Percentiles rank a stretch among this genome's conserved stretches.
These are phyloP conservation scores for Corythoichthys haematopterus DNA, from an alignment of 2,113 vertebrate genomes.

Conservation along the genomic window DNA sequence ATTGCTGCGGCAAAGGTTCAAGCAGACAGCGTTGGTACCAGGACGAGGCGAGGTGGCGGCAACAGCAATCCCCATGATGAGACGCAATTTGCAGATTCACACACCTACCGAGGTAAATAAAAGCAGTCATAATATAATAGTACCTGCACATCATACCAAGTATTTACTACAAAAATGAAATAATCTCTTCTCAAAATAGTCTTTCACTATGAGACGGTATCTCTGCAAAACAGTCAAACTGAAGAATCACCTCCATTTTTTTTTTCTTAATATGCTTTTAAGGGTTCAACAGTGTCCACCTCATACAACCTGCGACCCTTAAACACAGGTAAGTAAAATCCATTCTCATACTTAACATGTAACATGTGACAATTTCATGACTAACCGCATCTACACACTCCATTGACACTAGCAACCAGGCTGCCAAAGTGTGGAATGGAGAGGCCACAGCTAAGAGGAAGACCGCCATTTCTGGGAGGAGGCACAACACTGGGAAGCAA, in stretches of 20 bases:
- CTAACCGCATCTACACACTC: not conserved
- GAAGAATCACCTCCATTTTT: not conserved
- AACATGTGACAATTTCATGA: not conserved
- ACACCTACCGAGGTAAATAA: conserved; percentile 26
- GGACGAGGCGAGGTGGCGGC: not conserved
- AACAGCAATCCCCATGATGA: conserved; percentile 20
- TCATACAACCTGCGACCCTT: conserved; percentile 28
- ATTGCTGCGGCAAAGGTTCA: conserved; percentile 26
- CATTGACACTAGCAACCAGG: conserved; percentile 24
- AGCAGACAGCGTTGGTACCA: conserved; percentile 15
- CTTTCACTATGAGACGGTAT: not conserved
- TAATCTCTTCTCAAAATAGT: not conserved
- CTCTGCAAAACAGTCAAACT: not conserved
- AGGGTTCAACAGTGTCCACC: conserved; percentile 29
- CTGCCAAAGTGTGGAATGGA: conserved; percentile 19
- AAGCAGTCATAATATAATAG: not conserved
- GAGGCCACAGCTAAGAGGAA: conserved; percentile 8
- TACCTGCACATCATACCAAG: too few species aligned
- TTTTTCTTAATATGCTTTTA: conserved; percentile 14
- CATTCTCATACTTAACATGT: not conserved
- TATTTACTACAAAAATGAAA: not conserved
- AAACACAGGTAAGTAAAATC: conserved; percentile 35
- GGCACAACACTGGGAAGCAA: conserved; percentile 8
- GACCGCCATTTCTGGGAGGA: conserved; percentile 28
- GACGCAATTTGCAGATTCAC: conserved; percentile 17